A percentile compares a stretch with the other conserved stretches of the same genome.
Conservation (phyloP, 2,113 vertebrate species). For the Chlorodrepanis virens region DNA sequence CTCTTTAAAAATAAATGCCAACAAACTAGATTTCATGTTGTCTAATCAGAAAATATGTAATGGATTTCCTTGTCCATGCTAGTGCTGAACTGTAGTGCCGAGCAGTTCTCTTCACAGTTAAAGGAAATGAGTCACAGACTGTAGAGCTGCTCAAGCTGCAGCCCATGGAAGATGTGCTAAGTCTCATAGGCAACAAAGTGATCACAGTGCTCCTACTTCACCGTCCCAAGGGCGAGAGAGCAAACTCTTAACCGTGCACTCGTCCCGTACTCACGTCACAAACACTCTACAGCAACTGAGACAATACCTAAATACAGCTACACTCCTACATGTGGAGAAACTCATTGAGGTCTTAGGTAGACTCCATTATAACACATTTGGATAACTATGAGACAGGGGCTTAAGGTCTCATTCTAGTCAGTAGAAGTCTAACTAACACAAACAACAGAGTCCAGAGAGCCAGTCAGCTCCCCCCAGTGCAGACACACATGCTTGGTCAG, state of each 20-base stretch:
- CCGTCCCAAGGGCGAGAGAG: neutral
- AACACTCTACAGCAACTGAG: neutral
- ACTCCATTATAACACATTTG: neutral
- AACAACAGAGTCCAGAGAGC: neutral
- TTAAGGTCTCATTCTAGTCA: neutral
- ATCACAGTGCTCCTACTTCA: neutral
- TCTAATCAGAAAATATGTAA: neutral
- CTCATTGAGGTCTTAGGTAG: neutral
- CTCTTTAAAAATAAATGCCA: neutral
- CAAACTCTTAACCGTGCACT: neutral
- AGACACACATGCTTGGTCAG: neutral
- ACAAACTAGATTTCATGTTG: neutral
- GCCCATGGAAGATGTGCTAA: fast-evolving
- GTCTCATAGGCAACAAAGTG: neutral
- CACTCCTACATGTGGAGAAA: neutral
- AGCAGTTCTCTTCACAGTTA: neutral
- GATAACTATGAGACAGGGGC: neutral
- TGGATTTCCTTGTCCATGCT: neutral
- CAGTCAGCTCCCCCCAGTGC: neutral
- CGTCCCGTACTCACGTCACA: neutral
- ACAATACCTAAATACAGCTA: neutral
- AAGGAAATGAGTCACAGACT: neutral
- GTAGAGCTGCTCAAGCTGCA: neutral
- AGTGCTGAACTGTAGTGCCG: neutral
- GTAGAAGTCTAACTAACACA: neutral